Base-by-base conservation (phyloP, 2,797 vertebrate species). In the Galagoides demidoff region DNA sequence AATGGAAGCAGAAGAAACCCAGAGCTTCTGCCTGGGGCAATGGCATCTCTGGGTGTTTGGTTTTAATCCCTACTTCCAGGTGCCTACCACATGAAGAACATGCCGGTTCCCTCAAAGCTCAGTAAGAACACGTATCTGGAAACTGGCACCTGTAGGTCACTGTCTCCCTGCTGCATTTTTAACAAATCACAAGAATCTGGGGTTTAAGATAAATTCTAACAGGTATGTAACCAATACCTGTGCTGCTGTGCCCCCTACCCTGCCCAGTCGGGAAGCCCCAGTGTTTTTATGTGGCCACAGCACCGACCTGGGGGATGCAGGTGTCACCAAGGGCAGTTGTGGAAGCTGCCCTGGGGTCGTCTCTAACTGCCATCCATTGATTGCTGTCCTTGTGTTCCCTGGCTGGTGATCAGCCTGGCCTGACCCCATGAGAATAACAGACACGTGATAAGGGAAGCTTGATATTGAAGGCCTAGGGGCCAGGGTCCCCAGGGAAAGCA, bases 241-340 rank as follows among this genome's bases (percentile, higher is more conserved):
- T 11, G 14, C 7, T 0, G 37, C n/a, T 59, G 12, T 64, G 22
- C 23, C 6, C 37, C 8, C 2, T 13, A 4, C 4, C 29, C 31
- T 11, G 11, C 11, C 10, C 10, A 5, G 34, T 13, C 23, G 61
- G 34, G 19, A n/a, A 22, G 12, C 34, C 4, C 7, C 49, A 5
- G 31, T 10, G 7, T 86, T 55, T 34, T 31, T 29, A 22, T 20
- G 39, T 17, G 70, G 25, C 66, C 45, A 49, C 13, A 64, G 29
- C 9, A 8, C 25, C 37, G 43, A 43, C 25, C 1, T 4, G n/a
- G 81, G 63, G n/a, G 19, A 8, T 17, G 74, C 52, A 25, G 22
- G 34, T 8, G 43, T 78, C 68, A 39, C 23, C 27, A 4, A 39
- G 5, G 12, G n/a, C 8, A 57, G n/a, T 25, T 3, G 5, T 61